These are phyloP conservation scores for Augochlorella aurata DNA, from an alignment of 2,888 invertebrate genomes.

Conservation along the genomic window DNA sequence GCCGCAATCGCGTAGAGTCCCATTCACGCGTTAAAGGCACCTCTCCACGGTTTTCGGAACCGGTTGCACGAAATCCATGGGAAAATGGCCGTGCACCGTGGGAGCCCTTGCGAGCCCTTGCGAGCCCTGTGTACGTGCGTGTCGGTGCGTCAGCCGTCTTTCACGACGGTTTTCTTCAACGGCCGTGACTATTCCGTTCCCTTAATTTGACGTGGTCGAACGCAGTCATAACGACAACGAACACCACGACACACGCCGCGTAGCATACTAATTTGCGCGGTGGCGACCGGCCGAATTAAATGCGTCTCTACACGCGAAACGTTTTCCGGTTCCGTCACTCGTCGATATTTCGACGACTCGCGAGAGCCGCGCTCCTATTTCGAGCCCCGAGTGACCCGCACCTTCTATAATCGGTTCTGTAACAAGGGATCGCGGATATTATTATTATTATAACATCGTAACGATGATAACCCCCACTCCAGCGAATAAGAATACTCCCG, in stretches of 20 bases:
- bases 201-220: constrained; percentile 46
- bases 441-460: constrained; percentile 5
- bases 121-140: not conserved
- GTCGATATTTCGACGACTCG: constrained; percentile 22
- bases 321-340: constrained; percentile 37
- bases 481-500: not conserved
- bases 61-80: constrained; percentile 74
- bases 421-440: not conserved
- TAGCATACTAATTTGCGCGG: constrained; percentile 48
- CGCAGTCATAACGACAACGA: constrained; percentile 31
- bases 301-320: constrained; percentile 38
- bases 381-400: not conserved
- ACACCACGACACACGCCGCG: constrained; percentile 14
- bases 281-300: constrained; percentile 31
- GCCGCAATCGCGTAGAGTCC: constrained; percentile 62
- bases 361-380: not conserved
- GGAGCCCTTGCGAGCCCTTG: constrained; percentile 61
- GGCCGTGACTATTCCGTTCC: constrained; percentile 21
- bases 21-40: constrained; percentile 72
- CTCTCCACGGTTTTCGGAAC: constrained; percentile 71
- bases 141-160: constrained; percentile 12
- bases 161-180: constrained; percentile 36
- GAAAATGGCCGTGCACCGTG: constrained; percentile 74
- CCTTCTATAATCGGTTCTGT: not conserved
- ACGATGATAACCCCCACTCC: not conserved